These are phyloP conservation scores for Vimba vimba DNA, from an alignment of 2,113 vertebrate species.

Conservation along the genomic window DNA sequence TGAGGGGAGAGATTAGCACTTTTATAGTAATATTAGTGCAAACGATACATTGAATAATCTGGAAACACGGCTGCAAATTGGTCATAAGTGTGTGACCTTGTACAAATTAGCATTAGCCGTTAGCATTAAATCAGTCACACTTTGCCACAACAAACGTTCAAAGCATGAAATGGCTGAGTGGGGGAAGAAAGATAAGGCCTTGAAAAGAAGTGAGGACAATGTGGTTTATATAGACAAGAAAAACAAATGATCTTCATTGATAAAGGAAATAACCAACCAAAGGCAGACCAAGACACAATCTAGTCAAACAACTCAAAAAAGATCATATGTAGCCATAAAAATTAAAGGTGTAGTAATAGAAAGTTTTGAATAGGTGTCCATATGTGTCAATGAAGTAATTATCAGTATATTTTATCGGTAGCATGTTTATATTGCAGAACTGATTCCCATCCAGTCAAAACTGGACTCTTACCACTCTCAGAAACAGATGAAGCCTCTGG, in stretches of 20 bases:
- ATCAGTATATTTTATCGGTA: constrained; percentile 26
- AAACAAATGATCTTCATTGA: neutral
- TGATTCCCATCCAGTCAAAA: constrained; percentile 45
- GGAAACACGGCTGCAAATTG: neutral
- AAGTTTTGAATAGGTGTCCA: constrained; percentile 16
- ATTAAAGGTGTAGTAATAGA: neutral
- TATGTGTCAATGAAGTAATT: constrained; percentile 14
- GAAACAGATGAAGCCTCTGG: constrained; percentile 55
- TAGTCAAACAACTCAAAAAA: neutral
- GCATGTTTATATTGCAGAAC: neutral
- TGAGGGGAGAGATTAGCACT: constrained; percentile 12
- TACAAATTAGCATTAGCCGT: constrained; percentile 31
- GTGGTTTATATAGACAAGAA: neutral
- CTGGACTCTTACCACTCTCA: constrained; percentile 68
- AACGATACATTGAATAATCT: neutral
- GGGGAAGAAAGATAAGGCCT: neutral
- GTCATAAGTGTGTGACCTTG: constrained; percentile 36
- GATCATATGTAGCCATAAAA: neutral
- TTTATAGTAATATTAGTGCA: constrained; percentile 10
- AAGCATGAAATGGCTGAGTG: neutral
- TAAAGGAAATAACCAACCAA: neutral
- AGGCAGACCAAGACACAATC: neutral
- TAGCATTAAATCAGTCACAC: constrained; percentile 30
- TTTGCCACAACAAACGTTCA: neutral
- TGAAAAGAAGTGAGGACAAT: neutral